Evolutionary conservation across 2,113 vertebrate species (phyloP), one percentile per base, ranked within the genome.

Genomic region (Corydoras maculifer): DNA sequence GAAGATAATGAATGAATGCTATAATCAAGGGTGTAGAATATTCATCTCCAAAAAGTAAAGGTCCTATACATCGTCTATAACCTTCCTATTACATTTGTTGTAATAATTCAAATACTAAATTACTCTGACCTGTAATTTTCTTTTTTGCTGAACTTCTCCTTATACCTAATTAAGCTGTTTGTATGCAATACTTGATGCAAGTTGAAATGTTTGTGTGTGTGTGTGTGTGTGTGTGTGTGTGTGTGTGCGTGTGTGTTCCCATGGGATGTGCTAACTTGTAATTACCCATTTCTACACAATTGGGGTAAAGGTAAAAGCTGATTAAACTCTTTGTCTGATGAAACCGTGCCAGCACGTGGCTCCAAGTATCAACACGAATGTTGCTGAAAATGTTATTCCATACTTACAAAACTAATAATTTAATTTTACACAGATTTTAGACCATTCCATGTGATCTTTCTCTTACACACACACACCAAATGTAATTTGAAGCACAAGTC

Each of bases 291-390:
- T 59, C 48, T 75, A 50, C 61, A 50, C 8, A 55, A 48, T 54
- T 62, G 35, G 53, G 67, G 60, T 53, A 72, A 50, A 62, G 31
- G 25, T 63, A 35, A 72, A 48, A 0, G 9, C 69, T 71, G 68
- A 74, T 78, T 70, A 74, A 74, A 54, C 31, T 35, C 18, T 58
- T 35, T 63, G 58, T 62, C 48, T 10, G 64, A 58, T 48, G 9
- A 62, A 72, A 75, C 54, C 61, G 51, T 58, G 48, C 15, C 66
- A 30, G 8, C 70, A 18, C 51, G 30, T 12, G 4, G 18, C 2
- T 60, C 68, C 58, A 74, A 68, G 65, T 74, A 70, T 35, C 9
- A 15, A 54, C 70, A 67, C n/a, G 73, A 58, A n/a, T n/a, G n/a
- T n/a, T n/a, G n/a, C n/a, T 43, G 35, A 0, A 43, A 8, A 43